Conservation (phyloP, 2,888 invertebrate species). For the Xanthostigma xanthostigma region DNA sequence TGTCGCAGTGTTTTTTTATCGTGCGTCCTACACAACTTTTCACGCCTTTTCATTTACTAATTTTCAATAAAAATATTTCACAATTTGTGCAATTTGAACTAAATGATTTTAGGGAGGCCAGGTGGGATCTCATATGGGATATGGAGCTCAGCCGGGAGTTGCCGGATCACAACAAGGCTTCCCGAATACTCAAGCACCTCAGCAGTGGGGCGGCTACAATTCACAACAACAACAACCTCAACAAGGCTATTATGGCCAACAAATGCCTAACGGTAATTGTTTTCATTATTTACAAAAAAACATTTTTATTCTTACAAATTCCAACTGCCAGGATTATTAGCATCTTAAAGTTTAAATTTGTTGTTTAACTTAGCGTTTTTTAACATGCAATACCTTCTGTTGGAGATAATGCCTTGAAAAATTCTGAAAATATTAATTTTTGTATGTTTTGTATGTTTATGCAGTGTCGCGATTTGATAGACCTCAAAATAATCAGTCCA, state of each 20-base stretch:
- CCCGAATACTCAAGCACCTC: conserved; percentile 12
- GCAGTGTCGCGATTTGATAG: conserved; percentile 32
- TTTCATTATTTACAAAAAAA: neutral
- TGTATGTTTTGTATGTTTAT: conserved; percentile 9
- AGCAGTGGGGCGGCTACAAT: conserved; percentile 18
- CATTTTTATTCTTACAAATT: neutral
- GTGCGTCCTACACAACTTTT: too few relatives aligned
- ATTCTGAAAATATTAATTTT: neutral
- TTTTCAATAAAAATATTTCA: too few relatives aligned
- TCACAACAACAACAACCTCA: conserved; percentile 29
- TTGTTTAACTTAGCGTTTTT: too few relatives aligned
- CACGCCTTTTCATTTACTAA: too few relatives aligned
- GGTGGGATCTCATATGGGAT: conserved; percentile 14
- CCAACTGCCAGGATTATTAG: neutral
- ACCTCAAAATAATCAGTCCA: conserved; percentile 51
- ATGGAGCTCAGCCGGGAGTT: conserved; percentile 11
- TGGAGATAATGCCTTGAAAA: neutral
- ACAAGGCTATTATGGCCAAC: conserved; percentile 33
- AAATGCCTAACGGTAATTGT: conserved; percentile 27
- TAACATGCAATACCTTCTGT: neutral
- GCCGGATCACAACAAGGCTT: conserved; percentile 14
- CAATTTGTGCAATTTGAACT: too few relatives aligned
- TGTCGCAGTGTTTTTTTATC: too few relatives aligned
- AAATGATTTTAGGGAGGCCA: conserved; percentile 12
- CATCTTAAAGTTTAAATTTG: neutral